Base-by-base conservation (phyloP, 2,797 vertebrate species). In the Lophura swinhoii region DNA sequence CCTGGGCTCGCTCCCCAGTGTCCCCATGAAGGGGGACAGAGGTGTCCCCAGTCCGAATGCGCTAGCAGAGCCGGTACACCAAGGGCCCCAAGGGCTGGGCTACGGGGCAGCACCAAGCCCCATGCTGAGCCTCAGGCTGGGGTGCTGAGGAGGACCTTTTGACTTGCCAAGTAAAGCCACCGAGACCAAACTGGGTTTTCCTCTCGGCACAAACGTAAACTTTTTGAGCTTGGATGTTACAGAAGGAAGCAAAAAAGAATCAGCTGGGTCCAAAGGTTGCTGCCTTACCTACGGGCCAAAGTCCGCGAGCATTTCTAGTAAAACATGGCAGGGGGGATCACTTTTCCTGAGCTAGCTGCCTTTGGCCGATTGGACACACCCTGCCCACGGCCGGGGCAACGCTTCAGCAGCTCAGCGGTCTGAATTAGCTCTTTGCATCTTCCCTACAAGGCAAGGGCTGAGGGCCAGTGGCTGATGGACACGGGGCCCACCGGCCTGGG, bases 91-190 rank as follows among this genome's bases (percentile, higher is more conserved):
- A 18, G 31, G 46, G 3, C 23, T 3, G 12, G 37, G 41, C 5
- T 85, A 51, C 21, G 44, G 35, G 64, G 37, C 46, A 58, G 17
- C 2, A 3, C 48, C 10, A 9, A 81, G n/a, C 43, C 79, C 63
- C 53, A 8, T 22, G 63, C n/a, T 53, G 64, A 73, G 43, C 28
- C 28, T 46, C 88, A 59, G 39, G 55, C 55, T 7, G 23, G 9
- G 35, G 43, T 84, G 81, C 59, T 90, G 80, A 73, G 83, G 90
- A 86, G 88, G 74, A 84, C 63, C 84, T 88, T 95, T 95, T 94
- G 67, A 93, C 83, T 67, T 85, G 92, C 95, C 95, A 95, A 93
- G 95, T 91, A 74, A 90, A 96, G 53, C 84, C 70, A 41, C 59
- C 37, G 53, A 87, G 31, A 86, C 72, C 51, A 85, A 77, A 79